Evolutionary conservation across 2,113 vertebrate genomes (phyloP), one percentile per base, ranked within the genome.

Genomic region (Dryoscopus gambensis): DNA sequence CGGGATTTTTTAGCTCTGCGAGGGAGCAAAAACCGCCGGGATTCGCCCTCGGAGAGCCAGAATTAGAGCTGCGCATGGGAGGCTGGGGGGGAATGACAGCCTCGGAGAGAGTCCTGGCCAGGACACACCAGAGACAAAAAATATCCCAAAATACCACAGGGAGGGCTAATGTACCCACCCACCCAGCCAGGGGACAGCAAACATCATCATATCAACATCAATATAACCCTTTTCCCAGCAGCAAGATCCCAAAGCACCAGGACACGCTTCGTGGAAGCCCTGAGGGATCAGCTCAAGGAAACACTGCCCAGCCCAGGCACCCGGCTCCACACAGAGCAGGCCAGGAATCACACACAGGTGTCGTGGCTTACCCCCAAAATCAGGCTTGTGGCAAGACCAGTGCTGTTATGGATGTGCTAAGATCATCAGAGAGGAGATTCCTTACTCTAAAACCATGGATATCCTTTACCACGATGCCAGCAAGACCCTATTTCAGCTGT

Each of bases 191-290:
- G 15, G 57, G 37, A 83, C 27, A 42, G n/a, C 15, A 28, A 24
- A 27, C 2, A 13, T 8, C 35, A 23, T 3, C 1, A 7, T 3
- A 35, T 22, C 62, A 59, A 59, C 52, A 70, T 13, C 31, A 80
- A 3, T 3, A 22, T 5, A 28, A 4, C 30, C 33, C 71, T 62
- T 33, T n/a, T 37, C 17, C 55, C 46, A 37, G 84, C 56, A 75
- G 46, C 8, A 3, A 10, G 49, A 68, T 15, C 31, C 49, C 84
- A 27, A 9, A 69, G 60, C 70, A 35, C 8, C 28, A 3, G 20
- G 35, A n/a, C 39, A 25, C 1, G 1, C 46, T n/a, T 40, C 33
- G 6, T 0, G 4, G 10, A 16, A 59, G 16, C 22, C 33, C 0
- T 5, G 30, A 30, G 47, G 13, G 18, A 10, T 3, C 1, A 1